Evolutionary conservation across 1,140 invertebrate species (phyloP), one percentile per base, ranked within the genome.

Genomic region (Drosophila fuyamai): DNA sequence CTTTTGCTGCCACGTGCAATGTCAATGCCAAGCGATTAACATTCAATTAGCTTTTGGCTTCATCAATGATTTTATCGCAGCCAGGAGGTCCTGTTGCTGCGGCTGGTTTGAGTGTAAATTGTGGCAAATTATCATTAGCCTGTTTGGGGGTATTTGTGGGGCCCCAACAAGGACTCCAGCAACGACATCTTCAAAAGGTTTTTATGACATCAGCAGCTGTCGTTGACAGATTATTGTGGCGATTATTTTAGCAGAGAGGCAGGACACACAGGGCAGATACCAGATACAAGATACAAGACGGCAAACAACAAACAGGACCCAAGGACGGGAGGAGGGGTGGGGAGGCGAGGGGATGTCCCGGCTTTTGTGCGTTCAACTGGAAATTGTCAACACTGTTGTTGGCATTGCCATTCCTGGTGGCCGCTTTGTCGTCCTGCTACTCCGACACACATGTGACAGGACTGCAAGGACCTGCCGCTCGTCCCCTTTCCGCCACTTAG

Each of bases 171-270:
- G 65, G 56, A 76, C 58, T 65, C 53, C 68, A 66, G 70, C 77
- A 59, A 81, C 84, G 80, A 89, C 84, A 85, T 90, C 86, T 90
- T 90, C 86, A 90, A 90, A 90, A 85, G 86, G 86, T 89, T 90
- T 90, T 90, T 86, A 92, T 90, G 90, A 92, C 90, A 92, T 91
- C 83, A 91, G 88, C 90, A 92, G 86, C 83, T 92, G 90, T 91
- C 84, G 90, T 85, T 92, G 90, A 92, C 90, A 91, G 90, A 91
- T 92, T 92, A 92, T 92, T 92, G 90, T 79, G 84, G 84, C 84
- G 84, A 89, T 89, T 89, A 89, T 89, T 89, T 88, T 75, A 75
- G 84, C 80, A 75, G 77, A 79, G 76, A 61, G 63, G 67, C 55
- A 56, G 50, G 59, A 59, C 60, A 71, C 65, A 47, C 43, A 73